phyloP scores from a whole-genome alignment of 2,888 invertebrate genomes.

The Baccha elongata region DNA sequence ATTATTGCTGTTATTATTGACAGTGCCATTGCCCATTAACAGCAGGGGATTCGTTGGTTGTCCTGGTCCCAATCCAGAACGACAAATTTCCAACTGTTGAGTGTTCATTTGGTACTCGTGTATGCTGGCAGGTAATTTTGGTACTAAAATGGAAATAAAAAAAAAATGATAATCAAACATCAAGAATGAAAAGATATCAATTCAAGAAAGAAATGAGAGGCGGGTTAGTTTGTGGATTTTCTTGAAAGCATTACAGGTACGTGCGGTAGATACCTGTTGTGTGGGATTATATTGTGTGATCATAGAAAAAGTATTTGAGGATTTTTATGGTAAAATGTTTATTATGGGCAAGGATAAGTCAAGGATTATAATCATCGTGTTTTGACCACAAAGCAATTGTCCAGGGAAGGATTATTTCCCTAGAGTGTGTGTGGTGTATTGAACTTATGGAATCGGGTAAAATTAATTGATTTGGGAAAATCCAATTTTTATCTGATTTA shows the following conservation, averaged over 20 bases:
- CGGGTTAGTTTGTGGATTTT: conserved; percentile 52
- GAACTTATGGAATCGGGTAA: not conserved
- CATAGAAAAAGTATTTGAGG: not conserved
- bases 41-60: conserved; percentile 77
- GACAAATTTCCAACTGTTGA: conserved; percentile 81
- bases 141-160: conserved; percentile 83
- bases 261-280: conserved; percentile 53
- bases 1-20: conserved; percentile 85
- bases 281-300: conserved; percentile 42
- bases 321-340: conserved; percentile 53
- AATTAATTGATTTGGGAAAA: conserved; percentile 53
- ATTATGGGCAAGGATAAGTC: conserved; percentile 42
- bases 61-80: conserved; percentile 76
- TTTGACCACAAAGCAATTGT: conserved; percentile 65
- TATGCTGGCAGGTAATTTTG: conserved; percentile 85
- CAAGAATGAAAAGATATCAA: not conserved
- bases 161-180: too few species aligned
- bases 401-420: conserved; percentile 60
- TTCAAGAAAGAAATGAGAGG: conserved; percentile 7
- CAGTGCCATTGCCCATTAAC: conserved; percentile 77
- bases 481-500: conserved; percentile 38
- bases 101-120: conserved; percentile 83
- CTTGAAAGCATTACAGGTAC: conserved; percentile 3
- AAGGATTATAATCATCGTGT: conserved; percentile 60
- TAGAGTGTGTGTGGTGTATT: conserved; percentile 16